These are phyloP conservation scores for Paracanthobrama guichenoti DNA, from an alignment of 2,113 vertebrate genomes.

Conservation along the genomic window DNA sequence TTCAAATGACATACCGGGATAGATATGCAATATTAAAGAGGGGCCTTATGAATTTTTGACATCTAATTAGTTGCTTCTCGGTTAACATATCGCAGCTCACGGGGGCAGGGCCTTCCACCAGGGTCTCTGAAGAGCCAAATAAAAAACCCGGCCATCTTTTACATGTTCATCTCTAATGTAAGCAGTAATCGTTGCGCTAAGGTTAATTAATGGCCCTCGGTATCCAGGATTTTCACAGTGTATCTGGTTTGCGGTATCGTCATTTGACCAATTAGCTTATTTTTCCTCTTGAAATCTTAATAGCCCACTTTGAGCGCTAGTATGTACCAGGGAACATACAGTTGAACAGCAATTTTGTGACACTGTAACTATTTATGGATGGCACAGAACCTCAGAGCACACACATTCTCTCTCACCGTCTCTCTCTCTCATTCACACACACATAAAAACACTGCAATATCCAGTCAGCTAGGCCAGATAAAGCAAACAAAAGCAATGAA, in stretches of 20 bases:
- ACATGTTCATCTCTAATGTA: conserved; percentile 96
- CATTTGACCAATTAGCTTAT: conserved; percentile 66
- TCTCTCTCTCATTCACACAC: background rate
- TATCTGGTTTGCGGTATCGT: conserved; percentile 59
- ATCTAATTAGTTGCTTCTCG: conserved; percentile 99
- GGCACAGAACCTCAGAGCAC: conserved; percentile 44
- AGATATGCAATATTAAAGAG: conserved; percentile 99
- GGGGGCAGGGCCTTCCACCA: conserved; percentile 83
- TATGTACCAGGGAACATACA: conserved; percentile 48
- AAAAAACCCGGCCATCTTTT: conserved; percentile 85
- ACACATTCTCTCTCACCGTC: conserved; percentile 30
- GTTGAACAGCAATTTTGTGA: conserved; percentile 52
- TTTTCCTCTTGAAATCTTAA: conserved; percentile 70
- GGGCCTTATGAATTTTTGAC: conserved; percentile 99
- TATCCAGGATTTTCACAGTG: conserved; percentile 65
- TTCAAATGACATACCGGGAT: conserved; percentile 96
- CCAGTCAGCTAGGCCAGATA: background rate
- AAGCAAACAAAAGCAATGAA: background rate
- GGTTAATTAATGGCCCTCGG: conserved; percentile 93
- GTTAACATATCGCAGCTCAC: conserved; percentile 95
- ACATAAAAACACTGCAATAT: background rate
- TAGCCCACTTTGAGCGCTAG: conserved; percentile 61
- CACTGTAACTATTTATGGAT: conserved; percentile 63
- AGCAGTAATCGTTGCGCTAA: conserved; percentile 94
- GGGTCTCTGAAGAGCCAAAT: conserved; percentile 93